phyloP scores from a whole-genome alignment of 2,888 invertebrate species.

The Megaustenia siamemsis region DNA sequence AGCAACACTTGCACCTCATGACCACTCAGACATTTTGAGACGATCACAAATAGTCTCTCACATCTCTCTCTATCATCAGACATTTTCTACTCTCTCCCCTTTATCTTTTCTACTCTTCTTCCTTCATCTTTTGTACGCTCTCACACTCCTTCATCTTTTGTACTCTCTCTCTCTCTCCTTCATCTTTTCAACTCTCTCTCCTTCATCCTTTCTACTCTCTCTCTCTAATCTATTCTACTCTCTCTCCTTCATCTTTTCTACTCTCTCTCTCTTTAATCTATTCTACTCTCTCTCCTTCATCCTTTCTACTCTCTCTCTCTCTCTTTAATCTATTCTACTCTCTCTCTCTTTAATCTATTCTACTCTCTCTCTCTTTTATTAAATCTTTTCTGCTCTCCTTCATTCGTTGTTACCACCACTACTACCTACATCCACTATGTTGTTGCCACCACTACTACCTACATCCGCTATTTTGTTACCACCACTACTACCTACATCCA shows the following conservation, averaged over 20 bases:
- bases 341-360: neutral
- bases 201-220: too few species aligned
- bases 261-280: neutral
- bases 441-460: too few species aligned
- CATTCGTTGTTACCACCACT: neutral
- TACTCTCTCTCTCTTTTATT: neutral
- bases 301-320: constrained; percentile 1
- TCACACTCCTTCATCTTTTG: neutral
- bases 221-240: too few species aligned
- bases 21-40: too few species aligned
- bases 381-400: neutral
- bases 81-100: neutral
- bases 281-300: neutral
- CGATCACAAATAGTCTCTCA: too few species aligned
- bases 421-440: too few species aligned
- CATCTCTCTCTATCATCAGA: neutral
- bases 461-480: too few species aligned
- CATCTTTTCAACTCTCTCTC: neutral
- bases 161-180: too few species aligned
- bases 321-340: constrained; percentile 7
- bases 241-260: too few species aligned
- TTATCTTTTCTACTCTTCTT: neutral
- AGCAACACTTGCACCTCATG: too few species aligned
- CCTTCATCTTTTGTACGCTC: constrained; percentile 1
- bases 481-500: too few species aligned